These are phyloP conservation scores for Brachionus asplanchnoidis DNA, from an alignment of 1,140 invertebrate genomes.

Conservation along the genomic window DNA sequence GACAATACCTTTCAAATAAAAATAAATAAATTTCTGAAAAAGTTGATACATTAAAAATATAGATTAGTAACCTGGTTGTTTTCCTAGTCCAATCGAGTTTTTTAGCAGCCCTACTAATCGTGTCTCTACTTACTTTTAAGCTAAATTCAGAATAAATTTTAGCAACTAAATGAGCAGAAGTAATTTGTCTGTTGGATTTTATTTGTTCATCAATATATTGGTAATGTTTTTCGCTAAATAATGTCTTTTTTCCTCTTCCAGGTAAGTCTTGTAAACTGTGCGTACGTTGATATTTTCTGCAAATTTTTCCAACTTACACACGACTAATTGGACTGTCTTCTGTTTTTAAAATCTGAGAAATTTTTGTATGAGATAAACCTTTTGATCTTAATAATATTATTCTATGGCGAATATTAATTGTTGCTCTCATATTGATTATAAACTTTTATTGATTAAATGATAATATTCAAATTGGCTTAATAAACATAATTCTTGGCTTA, in stretches of 20 bases:
- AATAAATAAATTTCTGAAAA: not conserved
- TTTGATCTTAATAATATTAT: not conserved
- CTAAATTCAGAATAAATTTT: not conserved
- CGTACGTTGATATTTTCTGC: no score
- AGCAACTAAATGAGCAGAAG: not conserved
- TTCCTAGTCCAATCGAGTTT: not conserved
- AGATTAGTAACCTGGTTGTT: not conserved
- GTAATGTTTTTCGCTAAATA: not conserved
- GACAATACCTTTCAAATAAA: not conserved
- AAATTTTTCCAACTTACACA: no score
- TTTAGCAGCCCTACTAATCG: not conserved
- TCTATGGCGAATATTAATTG: not conserved
- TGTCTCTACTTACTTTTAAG: not conserved
- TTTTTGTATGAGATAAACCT: not conserved
- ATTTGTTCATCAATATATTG: not conserved
- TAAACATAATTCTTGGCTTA: not conserved
- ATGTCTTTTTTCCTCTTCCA: no score
- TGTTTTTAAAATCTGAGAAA: not conserved
- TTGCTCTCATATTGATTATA: not conserved
- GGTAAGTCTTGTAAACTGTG: no score
- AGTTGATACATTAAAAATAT: not conserved
- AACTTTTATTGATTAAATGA: not conserved
- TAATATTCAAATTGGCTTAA: not conserved
- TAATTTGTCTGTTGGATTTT: not conserved
- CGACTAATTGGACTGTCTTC: not conserved